phyloP scores from a whole-genome alignment of 2,888 invertebrate species.

The Glyphotaelius pellucidus region DNA sequence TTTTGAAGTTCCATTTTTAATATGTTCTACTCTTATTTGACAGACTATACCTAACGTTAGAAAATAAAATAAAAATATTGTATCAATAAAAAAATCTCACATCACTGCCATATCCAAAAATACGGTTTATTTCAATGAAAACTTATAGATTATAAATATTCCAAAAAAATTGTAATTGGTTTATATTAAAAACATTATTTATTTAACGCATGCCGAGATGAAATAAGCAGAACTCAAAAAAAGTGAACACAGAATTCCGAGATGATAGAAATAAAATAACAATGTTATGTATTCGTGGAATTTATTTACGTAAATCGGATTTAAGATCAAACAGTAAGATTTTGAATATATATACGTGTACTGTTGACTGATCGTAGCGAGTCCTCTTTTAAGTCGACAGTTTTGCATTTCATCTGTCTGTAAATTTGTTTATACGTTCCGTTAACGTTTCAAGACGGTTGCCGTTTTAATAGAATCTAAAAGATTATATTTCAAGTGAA shows the following conservation, averaged over 20 bases:
- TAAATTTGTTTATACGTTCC: too few species aligned
- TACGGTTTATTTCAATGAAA: background rate
- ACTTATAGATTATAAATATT: background rate
- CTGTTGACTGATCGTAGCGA: too few species aligned
- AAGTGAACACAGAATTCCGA: background rate
- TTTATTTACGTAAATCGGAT: background rate
- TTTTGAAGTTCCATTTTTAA: too few species aligned
- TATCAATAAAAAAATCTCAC: background rate
- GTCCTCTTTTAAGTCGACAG: too few species aligned
- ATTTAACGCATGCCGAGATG: background rate
- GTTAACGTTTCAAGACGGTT: too few species aligned
- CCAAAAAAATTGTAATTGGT: background rate
- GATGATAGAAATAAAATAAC: background rate
- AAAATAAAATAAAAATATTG: too few species aligned
- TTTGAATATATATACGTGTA: too few species aligned
- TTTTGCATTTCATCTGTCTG: too few species aligned
- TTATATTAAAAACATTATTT: background rate
- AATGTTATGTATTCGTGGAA: background rate
- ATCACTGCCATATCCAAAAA: background rate
- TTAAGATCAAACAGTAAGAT: background rate
- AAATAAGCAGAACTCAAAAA: background rate
- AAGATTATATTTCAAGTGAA: too few species aligned
- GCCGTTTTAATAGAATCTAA: too few species aligned
- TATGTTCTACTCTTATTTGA: too few species aligned
- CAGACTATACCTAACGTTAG: too few species aligned